Base-by-base conservation (phyloP, 2,113 vertebrate species). In the Rhipidura dahli region DNA sequence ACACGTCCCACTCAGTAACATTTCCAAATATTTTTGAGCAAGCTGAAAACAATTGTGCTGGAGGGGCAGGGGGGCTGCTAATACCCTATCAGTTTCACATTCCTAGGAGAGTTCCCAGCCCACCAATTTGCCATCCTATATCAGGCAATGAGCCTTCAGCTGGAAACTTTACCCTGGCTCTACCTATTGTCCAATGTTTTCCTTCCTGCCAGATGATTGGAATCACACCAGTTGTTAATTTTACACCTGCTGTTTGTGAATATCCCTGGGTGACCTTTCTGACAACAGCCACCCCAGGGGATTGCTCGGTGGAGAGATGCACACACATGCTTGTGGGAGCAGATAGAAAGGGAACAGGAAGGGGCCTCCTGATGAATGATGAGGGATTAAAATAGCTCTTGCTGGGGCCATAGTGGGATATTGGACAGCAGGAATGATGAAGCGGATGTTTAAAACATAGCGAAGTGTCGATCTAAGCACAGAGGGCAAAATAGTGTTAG, bases 311-410 rank as follows among this genome's bases (percentile, higher is more conserved):
- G 88, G 76, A 65, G 87, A 87, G 94, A 96, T 91, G 87, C 65
- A 65, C 73, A 83, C 15, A 13, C 50, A n/a, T 30, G 61, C 87
- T 93, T 16, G 82, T 2, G 3, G 90, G 72, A 96, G 44, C 73
- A 90, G 96, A 92, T 27, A 89, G 94, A 91, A 83, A 89, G 80
- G 27, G 85, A 95, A 96, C 78, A 93, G 95, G 94, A 96, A 97
- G 71, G 82, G 94, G 92, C 92, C 94, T 87, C 89, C 75, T 11
- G 91, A 94, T 97, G 96, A 97, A 96, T 89, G 95, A 97, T 57
- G 77, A 83, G 94, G 76, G 93, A 97, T 97, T 96, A 96, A 97
- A 97, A 97, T 97, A 97, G 95, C 95, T 94, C 86, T 56, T 80
- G 84, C 84, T 93, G 81, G 70, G 94, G 93, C 95, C 83, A 65